phyloP scores from a whole-genome alignment of 2,888 invertebrate species.

The Melanostoma scalare region DNA sequence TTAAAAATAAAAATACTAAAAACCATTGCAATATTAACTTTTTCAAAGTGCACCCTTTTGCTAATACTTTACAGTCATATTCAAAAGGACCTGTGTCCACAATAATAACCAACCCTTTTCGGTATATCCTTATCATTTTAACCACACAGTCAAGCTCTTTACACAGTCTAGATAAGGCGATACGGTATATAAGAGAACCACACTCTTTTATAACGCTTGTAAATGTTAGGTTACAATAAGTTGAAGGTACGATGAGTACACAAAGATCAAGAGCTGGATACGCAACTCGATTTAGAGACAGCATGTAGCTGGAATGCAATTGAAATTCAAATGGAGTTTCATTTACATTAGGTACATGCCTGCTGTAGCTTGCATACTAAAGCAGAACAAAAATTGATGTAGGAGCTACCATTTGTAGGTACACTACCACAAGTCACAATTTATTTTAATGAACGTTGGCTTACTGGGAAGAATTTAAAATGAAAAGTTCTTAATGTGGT shows the following conservation, averaged over 20 bases:
- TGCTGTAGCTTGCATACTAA: slow-evolving; percentile 62
- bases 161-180: too few relatives aligned
- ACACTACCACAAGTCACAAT: slow-evolving; percentile 66
- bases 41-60: background rate
- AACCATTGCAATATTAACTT: too few relatives aligned
- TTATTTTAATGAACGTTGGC: slow-evolving; percentile 68
- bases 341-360: slow-evolving; percentile 66
- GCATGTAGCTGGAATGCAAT: slow-evolving; percentile 59
- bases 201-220: slow-evolving; percentile 54
- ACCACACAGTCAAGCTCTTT: slow-evolving; percentile 18
- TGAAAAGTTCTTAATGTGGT: slow-evolving; percentile 61
- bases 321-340: slow-evolving; percentile 69
- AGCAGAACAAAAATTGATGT: slow-evolving; percentile 54
- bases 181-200: background rate
- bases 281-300: slow-evolving; percentile 60
- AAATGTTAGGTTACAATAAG: slow-evolving; percentile 50
- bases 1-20: too few relatives aligned
- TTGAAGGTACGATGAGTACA: slow-evolving; percentile 32
- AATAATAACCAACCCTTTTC: slow-evolving; percentile 22
- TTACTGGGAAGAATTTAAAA: slow-evolving; percentile 68
- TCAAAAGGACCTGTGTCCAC: slow-evolving; percentile 9
- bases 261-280: slow-evolving; percentile 61
- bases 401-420: slow-evolving; percentile 51
- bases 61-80: slow-evolving; percentile 6
- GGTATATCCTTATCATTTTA: slow-evolving; percentile 15